A percentile compares a stretch with the other conserved stretches of the same genome.
These are phyloP conservation scores for Drosophila melanosoma DNA, from an alignment of 2,888 invertebrate species.

Conservation along the genomic window DNA sequence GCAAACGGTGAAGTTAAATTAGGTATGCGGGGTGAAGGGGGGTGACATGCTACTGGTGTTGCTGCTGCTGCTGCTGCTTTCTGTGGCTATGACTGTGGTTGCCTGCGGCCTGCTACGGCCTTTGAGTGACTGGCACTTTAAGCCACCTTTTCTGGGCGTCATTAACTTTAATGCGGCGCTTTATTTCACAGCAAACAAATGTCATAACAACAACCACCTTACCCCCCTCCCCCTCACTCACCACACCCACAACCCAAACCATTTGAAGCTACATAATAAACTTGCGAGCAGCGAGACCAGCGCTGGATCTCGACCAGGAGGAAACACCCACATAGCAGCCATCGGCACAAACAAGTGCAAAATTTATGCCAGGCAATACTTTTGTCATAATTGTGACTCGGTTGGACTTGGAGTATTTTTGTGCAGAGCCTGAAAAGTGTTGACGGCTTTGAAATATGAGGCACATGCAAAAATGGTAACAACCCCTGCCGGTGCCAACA, in stretches of 20 bases:
- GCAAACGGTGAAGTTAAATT: constrained; percentile 45
- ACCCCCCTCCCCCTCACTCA: not conserved
- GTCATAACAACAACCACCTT: constrained; percentile 69
- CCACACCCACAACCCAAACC: fast-evolving
- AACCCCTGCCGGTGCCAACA: constrained; percentile 47
- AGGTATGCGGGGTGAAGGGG: constrained; percentile 37
- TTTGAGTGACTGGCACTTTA: constrained; percentile 76
- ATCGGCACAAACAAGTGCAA: constrained; percentile 67
- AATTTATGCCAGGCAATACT: constrained; percentile 79
- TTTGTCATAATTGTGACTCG: constrained; percentile 78
- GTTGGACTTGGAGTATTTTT: constrained; percentile 62
- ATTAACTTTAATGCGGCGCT: constrained; percentile 79
- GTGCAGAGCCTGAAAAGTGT: constrained; percentile 63
- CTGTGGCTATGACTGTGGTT: constrained; percentile 57
- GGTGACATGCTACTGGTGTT: not conserved
- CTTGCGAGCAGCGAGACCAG: not conserved
- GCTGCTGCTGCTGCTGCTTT: constrained; percentile 5
- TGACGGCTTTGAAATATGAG: constrained; percentile 80
- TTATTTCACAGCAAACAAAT: constrained; percentile 80
- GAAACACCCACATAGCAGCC: constrained; percentile 21
- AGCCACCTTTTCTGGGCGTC: constrained; percentile 78
- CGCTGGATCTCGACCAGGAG: constrained; percentile 7
- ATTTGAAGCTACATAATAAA: constrained; percentile 9
- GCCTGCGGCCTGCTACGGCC: constrained; percentile 37
- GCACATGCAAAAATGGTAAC: constrained; percentile 71